Evolutionary conservation across 2,113 vertebrate species (phyloP), one percentile per base, ranked within the genome.

Genomic region (Osmerus mordax): DNA sequence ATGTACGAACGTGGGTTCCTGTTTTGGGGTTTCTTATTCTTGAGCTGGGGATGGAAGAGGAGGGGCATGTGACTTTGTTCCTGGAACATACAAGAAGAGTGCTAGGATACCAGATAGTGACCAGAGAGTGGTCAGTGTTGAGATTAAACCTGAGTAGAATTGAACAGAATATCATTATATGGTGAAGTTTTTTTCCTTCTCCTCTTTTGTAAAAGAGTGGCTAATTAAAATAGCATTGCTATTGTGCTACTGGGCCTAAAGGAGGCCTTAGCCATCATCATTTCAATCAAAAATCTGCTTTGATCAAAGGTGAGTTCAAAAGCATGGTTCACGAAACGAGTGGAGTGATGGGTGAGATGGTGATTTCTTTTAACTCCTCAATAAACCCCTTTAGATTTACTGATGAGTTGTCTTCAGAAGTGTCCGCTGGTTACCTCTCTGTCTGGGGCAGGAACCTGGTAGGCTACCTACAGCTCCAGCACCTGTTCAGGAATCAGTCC

Each of bases 231-330:
- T 47, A 11, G 41, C 41, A 47, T 47, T 12, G 41, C 41, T 47
- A 12, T 47, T 47, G 41, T 47, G 41, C 41, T 11, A 12, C 41
- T 47, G 41, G 5, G 41, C 9, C 9, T 75, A n/a, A 36, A 68
- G 55, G 68, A 75, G 61, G 19, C 61, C 51, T 74, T 36, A 36
- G 5, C 32, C 32, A 36, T 75, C 65, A 72, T 72, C 64, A 75
- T 78, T 62, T 78, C 66, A 75, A 75, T 77, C 70, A 65, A 70
- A 69, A 32, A 23, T 65, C 18, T 15, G 1, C 69, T 83, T 83
- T 83, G 73, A 83, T 80, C 74, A 73, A 69, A 65, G 68, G 55
- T 62, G 29, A 61, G 65, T 70, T 80, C 72, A 80, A 75, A 77
- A 66, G 63, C 58, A 11, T 53, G 41, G 41, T 69, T 75, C 70